These are phyloP conservation scores for Melieria omissa DNA, from an alignment of 2,888 invertebrate species.

Conservation along the genomic window DNA sequence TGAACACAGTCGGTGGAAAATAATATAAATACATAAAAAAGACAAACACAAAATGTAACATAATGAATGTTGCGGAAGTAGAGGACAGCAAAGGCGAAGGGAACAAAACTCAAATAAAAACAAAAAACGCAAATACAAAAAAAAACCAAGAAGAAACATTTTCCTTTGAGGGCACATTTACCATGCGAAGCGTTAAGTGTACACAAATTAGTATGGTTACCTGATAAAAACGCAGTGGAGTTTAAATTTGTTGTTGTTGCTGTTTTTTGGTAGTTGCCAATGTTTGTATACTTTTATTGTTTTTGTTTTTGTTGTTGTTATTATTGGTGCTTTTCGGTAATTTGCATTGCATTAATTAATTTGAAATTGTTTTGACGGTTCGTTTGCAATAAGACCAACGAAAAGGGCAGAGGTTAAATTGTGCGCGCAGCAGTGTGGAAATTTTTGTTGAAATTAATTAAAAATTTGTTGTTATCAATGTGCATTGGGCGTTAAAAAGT, in stretches of 20 bases:
- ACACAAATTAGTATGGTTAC: constrained; percentile 38
- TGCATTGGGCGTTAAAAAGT: too few species aligned
- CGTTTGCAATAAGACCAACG: neutral
- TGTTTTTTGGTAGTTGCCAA: constrained; percentile 13
- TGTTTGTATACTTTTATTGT: neutral
- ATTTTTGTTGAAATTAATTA: too few species aligned
- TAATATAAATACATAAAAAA: too few species aligned
- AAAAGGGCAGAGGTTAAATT: too few species aligned
- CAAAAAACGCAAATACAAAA: constrained; percentile 22
- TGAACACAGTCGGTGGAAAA: too few species aligned
- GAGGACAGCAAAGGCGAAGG: neutral
- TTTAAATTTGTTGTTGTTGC: neutral
- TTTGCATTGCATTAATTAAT: constrained; percentile 37
- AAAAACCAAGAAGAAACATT: neutral
- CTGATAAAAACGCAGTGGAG: constrained; percentile 22
- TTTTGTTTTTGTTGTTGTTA: constrained; percentile 6
- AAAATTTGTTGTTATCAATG: too few species aligned
- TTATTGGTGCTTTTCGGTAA: constrained; percentile 20
- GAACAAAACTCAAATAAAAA: constrained; percentile 11
- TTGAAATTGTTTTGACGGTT: constrained; percentile 24
- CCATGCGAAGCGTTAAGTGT: constrained; percentile 37
- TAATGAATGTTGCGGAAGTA: neutral
- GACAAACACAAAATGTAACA: too few species aligned
- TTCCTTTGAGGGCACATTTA: constrained; percentile 27
- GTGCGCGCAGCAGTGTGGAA: too few species aligned